Conservation (phyloP, 2,113 vertebrate species). For the Mesembrinibis cayennensis region DNA sequence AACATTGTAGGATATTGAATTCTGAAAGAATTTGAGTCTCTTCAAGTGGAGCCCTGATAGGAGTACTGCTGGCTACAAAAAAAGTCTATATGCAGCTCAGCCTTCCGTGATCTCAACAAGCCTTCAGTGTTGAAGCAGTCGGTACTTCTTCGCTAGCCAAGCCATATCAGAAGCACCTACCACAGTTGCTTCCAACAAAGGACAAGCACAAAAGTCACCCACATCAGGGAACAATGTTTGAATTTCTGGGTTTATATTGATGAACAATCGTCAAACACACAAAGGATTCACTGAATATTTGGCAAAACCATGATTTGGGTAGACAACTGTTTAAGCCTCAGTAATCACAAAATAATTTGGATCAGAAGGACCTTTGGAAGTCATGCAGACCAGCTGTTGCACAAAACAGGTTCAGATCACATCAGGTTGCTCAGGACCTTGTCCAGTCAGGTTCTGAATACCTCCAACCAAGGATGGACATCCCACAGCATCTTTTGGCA, state of each 20-base stretch:
- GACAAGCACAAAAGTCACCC: not conserved
- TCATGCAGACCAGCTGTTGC: not conserved
- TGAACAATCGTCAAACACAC: not conserved
- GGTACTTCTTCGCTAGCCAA: not conserved
- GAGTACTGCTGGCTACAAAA: not conserved
- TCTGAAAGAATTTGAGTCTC: not conserved
- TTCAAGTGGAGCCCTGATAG: not conserved
- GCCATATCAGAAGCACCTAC: not conserved
- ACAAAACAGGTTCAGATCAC: not conserved
- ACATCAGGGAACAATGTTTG: not conserved
- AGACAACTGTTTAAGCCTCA: not conserved
- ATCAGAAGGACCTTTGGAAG: not conserved
- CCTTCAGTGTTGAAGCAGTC: not conserved
- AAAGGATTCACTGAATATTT: not conserved
- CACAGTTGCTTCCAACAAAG: not conserved
- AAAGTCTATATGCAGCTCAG: not conserved
- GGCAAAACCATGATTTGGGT: not conserved
- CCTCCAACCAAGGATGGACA: not conserved
- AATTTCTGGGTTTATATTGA: not conserved
- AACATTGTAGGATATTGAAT: not conserved
- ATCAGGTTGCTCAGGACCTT: not conserved
- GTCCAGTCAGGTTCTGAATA: accelerated
- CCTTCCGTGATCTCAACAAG: not conserved
- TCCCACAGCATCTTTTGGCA: not conserved
- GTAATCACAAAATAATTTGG: not conserved